These are phyloP conservation scores for Hozukius guyotensis DNA, from an alignment of 2,797 vertebrate species.

Conservation along the genomic window DNA sequence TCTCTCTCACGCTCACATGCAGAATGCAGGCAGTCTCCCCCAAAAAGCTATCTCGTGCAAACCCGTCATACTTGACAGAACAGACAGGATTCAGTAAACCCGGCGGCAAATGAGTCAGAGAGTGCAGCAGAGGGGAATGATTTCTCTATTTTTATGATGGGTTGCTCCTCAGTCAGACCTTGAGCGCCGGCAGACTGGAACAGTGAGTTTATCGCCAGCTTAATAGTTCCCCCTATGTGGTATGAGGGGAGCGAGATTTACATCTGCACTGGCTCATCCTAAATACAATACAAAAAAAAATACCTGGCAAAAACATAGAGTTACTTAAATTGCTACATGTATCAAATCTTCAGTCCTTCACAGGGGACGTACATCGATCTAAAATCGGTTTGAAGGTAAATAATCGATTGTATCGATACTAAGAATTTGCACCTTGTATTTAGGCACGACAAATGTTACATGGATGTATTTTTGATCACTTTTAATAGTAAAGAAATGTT, in stretches of 20 bases:
- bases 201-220: constrained; percentile 9
- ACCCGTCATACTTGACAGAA: constrained; percentile 12
- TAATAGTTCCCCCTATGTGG: background rate
- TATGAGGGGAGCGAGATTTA: background rate
- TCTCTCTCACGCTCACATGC: background rate
- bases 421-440: no score
- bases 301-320: background rate
- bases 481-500: no score
- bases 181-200: constrained; percentile 12
- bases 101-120: background rate
- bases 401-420: no score
- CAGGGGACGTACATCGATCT: no score
- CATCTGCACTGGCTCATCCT: background rate
- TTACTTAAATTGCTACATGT: background rate
- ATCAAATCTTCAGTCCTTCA: background rate
- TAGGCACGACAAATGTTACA: no score
- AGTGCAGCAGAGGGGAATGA: background rate
- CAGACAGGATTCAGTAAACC: constrained; percentile 16
- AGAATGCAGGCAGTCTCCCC: constrained; percentile 23
- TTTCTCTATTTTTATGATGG: background rate
- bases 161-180: constrained; percentile 3
- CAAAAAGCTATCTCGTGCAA: background rate
- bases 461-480: no score
- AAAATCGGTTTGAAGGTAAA: no score
- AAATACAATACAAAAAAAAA: background rate